phyloP scores from a whole-genome alignment of 2,797 vertebrate species.

The Trachurus trachurus region DNA sequence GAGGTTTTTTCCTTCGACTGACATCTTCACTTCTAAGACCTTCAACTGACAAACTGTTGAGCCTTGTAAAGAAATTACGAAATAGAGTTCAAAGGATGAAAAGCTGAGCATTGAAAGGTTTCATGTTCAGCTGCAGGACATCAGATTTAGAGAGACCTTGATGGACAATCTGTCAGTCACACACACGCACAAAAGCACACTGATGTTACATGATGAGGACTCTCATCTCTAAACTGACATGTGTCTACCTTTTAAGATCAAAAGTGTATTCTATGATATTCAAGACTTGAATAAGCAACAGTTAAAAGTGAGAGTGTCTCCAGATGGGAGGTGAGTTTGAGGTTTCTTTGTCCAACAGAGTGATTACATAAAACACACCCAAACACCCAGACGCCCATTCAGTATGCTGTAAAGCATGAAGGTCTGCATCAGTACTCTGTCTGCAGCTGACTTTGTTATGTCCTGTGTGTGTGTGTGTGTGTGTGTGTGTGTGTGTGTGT shows the following conservation, averaged over 20 bases:
- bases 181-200: background rate
- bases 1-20: background rate
- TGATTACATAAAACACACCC: slow-evolving; percentile 23
- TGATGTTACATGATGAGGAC: background rate
- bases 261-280: too few species aligned
- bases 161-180: background rate
- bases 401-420: slow-evolving; percentile 67
- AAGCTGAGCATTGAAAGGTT: background rate
- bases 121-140: background rate
- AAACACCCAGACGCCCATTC: slow-evolving; percentile 47
- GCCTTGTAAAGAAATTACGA: background rate
- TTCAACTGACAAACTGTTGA: background rate
- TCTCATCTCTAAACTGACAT: too few species aligned
- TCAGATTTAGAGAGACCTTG: background rate
- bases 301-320: slow-evolving; percentile 2
- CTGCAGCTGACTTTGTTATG: slow-evolving; percentile 70
- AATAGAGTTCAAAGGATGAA: background rate
- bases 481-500: slow-evolving; percentile 29
- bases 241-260: too few species aligned
- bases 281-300: too few species aligned
- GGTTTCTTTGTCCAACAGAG: background rate
- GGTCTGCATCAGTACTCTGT: slow-evolving; percentile 75
- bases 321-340: background rate
- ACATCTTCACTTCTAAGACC: too few species aligned
- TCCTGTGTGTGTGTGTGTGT: slow-evolving; percentile 48